These are phyloP conservation scores for Bufo bufo DNA, from an alignment of 2,113 vertebrate genomes.

Conservation along the genomic window DNA sequence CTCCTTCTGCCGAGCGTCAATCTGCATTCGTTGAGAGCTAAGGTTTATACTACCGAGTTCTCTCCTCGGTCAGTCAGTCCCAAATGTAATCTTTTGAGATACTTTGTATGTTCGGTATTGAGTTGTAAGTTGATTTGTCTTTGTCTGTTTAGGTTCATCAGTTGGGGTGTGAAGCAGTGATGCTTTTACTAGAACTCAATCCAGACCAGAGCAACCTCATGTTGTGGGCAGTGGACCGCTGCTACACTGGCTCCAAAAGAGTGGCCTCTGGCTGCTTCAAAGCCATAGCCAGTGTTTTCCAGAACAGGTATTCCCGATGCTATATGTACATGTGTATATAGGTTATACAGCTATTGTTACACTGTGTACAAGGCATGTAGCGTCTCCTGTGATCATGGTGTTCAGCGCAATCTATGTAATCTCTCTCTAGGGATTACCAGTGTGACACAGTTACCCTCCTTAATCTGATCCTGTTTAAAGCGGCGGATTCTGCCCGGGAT, in stretches of 20 bases:
- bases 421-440: slow-evolving; percentile 90
- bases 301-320: slow-evolving; percentile 84
- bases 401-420: slow-evolving; percentile 46
- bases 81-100: neutral
- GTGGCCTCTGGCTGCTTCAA: slow-evolving; percentile 95
- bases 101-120: neutral
- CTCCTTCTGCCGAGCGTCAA: no score
- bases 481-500: slow-evolving; percentile 93
- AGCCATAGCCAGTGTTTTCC: slow-evolving; percentile 96
- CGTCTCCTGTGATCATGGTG: neutral
- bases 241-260: slow-evolving; percentile 92
- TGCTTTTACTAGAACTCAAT: slow-evolving; percentile 93
- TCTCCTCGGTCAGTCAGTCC: no score
- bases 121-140: neutral
- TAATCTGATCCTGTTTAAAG: slow-evolving; percentile 97
- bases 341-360: no score
- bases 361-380: neutral
- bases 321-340: neutral
- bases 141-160: slow-evolving; percentile 85
- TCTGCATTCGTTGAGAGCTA: no score
- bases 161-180: slow-evolving; percentile 95
- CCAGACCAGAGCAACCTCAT: slow-evolving; percentile 98
- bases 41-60: no score
- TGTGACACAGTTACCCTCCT: slow-evolving; percentile 98
- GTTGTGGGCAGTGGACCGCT: slow-evolving; percentile 98